Evolutionary conservation across 2,113 vertebrate genomes (phyloP), one percentile per base, ranked within the genome.

Genomic region (Mormyrus iriodes): DNA sequence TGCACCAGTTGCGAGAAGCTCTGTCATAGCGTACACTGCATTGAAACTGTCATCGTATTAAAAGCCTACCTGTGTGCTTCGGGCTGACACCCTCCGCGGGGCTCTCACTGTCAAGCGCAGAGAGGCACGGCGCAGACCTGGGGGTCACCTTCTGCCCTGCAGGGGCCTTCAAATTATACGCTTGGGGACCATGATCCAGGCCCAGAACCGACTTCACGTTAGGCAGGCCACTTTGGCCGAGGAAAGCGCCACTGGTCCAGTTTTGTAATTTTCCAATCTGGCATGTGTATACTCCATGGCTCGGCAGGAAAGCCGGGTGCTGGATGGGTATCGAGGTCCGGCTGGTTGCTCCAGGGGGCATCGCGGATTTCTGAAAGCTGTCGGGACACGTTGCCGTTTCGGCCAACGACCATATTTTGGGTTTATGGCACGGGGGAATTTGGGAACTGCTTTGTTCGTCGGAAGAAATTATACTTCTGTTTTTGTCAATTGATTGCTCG

Each of bases 351-450:
- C 82, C 82, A 53, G 94, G 92, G 88, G 92, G 92, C 91, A 94
- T 92, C 88, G 94, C 93, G 96, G 95, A 92, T 94, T 97, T 98
- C 91, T 97, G 96, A 39, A 95, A 93, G 92, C 95, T 97, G 85
- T 99, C 98, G 0, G 98, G 98, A 90, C 97, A 97, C 17, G 98
- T 98, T 52, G 98, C 98, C 0, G 98, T 99, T 95, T 99, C 98
- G 2, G 98, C 98, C 94, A 99, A 94, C 12, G 98, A 99, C 98
- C 98, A 99, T 93, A 99, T 99, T 97, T 99, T 99, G 92, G 98
- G 98, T 94, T 99, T 99, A 94, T 93, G 97, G 93, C 97, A 97
- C 83, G 94, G 93, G 3, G 96, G 96, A 92, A 96, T 95, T 94
- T 97, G 98, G 91, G 97, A 96, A 90, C 93, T 93, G 42, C 94